Percentiles rank a stretch among this genome's conserved stretches.
Evolutionary conservation across 2,113 vertebrate species (phyloP).

Genomic region (Monopterus albus): DNA sequence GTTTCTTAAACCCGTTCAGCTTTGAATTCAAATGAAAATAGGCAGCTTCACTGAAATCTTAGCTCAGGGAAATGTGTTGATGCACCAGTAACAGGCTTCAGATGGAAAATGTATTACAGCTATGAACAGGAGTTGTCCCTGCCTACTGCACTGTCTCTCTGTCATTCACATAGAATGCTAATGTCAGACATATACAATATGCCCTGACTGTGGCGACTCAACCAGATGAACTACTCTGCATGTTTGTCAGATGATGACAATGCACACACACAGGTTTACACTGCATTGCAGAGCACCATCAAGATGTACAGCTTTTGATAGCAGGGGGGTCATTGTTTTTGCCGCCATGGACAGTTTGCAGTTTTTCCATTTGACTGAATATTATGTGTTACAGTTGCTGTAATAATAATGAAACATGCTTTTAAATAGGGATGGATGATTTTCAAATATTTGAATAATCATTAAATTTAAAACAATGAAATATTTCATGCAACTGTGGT

Average conservation of each 20-base stretch:
- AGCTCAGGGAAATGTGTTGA: not conserved
- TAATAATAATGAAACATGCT: too few species aligned
- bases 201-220: conserved; percentile 22
- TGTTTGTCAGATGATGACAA: conserved; percentile 11
- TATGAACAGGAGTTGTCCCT: conserved; percentile 12
- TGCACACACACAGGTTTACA: conserved; percentile 8
- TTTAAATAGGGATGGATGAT: too few species aligned
- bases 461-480: too few species aligned
- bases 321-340: too few species aligned
- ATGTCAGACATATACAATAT: conserved; percentile 29
- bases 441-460: too few species aligned
- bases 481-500: too few species aligned
- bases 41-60: not conserved
- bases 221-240: not conserved
- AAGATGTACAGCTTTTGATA: too few species aligned
- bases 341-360: too few species aligned
- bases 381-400: too few species aligned
- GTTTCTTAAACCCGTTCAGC: too few species aligned
- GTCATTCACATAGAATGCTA: conserved; percentile 14
- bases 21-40: not conserved
- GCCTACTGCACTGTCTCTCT: conserved; percentile 32
- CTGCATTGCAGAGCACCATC: conserved; percentile 17
- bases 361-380: too few species aligned
- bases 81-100: not conserved
- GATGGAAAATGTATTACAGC: conserved; percentile 17